Conservation (phyloP, 2,888 invertebrate genomes). For the Ischnura elegans region DNA sequence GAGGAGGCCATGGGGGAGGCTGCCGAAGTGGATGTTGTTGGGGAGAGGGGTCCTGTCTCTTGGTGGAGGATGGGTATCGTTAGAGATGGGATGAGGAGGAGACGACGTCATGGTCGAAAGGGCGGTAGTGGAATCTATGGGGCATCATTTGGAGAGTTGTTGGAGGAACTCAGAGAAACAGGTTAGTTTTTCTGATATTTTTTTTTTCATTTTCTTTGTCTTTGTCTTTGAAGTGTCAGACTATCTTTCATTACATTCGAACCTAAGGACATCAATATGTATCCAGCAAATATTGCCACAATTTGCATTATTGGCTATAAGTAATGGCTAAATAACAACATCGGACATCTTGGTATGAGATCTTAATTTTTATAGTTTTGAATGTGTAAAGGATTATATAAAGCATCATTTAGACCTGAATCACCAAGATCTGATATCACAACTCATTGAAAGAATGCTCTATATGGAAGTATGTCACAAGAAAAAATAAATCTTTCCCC, state of each 20-base stretch:
- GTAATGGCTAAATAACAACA: too few relatives aligned
- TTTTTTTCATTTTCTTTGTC: too few relatives aligned
- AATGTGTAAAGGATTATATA: too few relatives aligned
- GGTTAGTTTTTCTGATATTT: constrained; percentile 23
- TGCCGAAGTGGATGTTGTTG: neutral
- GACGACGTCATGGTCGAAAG: neutral
- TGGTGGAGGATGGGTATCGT: constrained; percentile 56
- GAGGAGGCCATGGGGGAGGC: constrained; percentile 69
- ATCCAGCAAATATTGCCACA: neutral
- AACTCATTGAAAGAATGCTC: too few relatives aligned
- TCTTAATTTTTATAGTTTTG: too few relatives aligned
- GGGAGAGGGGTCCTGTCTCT: constrained; percentile 34
- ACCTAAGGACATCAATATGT: neutral
- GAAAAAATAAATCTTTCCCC: too few relatives aligned
- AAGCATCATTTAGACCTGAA: too few relatives aligned
- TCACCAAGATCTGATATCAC: too few relatives aligned
- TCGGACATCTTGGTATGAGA: too few relatives aligned
- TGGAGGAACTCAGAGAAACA: constrained; percentile 68
- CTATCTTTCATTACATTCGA: neutral
- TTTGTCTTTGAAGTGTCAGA: too few relatives aligned
- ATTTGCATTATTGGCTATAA: too few relatives aligned
- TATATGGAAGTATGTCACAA: too few relatives aligned
- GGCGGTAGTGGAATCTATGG: constrained; percentile 42
- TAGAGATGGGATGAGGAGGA: constrained; percentile 22
- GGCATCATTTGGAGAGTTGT: constrained; percentile 64